Evolutionary conservation across 2,113 vertebrate genomes (phyloP), one percentile per base, ranked within the genome.

Genomic region (Gambusia holbrooki): DNA sequence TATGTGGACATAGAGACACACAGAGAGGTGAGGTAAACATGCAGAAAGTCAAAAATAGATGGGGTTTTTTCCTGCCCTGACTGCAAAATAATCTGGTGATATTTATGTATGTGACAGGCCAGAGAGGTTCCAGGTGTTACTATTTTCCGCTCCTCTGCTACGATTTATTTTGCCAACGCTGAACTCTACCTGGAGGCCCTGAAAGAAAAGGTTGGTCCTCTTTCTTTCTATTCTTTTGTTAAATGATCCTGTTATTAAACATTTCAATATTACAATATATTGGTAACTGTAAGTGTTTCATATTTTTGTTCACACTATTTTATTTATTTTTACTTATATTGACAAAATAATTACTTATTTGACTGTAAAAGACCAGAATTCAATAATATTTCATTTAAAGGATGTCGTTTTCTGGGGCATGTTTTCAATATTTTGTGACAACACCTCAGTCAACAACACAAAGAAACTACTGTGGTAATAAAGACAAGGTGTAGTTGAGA

Each of bases 151-250:
- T 99, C 97, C 13, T 97, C 97, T 0, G 92, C 95, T 64, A 97
- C 98, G 0, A 4, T 98, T n/a, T 99, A 97, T 92, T 99, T 99
- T 63, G 97, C 98, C 76, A 99, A 99, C 0, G 96, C 97, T 54
- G 98, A 98, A 78, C 87, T 99, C 22, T 99, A 97, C 0, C 88
- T 96, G 0, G 96, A 97, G 0, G 93, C 96, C 0, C 92, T 99
- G 69, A 97, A 96, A 90, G 90, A 94, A 84, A 97, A 95, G 96
- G 98, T 98, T 74, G 40, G 77, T 42, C 42, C 19, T 69, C 17
- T 25, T 80, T 81, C 4, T 32, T 3, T 2, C 62, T 11, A n/a
- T 28, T 19, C 25, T 11, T 51, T 30, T 73, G 9, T 19, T 48
- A 8, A 69, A 37, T 69, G 25, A 33, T 70, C 25, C 28, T 2